phyloP scores from a whole-genome alignment of 2,113 vertebrate genomes.

The Willisornis vidua region DNA sequence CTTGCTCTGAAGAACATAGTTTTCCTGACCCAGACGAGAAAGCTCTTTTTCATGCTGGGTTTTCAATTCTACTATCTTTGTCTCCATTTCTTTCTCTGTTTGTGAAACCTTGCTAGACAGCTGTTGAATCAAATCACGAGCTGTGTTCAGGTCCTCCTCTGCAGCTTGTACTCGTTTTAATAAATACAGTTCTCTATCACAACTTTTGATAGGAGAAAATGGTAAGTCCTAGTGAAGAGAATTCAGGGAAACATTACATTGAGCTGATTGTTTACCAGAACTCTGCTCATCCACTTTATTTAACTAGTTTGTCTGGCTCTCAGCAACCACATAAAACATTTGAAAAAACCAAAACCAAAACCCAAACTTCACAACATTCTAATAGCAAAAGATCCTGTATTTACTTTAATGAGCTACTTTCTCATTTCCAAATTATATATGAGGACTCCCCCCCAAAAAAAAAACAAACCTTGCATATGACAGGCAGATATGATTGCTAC shows the following conservation, averaged over 20 bases:
- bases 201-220: conserved; percentile 24
- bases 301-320: background rate
- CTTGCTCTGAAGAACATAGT: conserved; percentile 88
- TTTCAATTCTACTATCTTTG: conserved; percentile 72
- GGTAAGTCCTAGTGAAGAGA: conserved; percentile 54
- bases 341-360: background rate
- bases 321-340: background rate
- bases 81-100: conserved; percentile 76
- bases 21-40: conserved; percentile 82
- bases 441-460: background rate
- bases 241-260: background rate
- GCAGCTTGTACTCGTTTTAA: conserved; percentile 71
- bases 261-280: background rate
- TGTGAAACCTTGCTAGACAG: conserved; percentile 75
- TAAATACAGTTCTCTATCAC: conserved; percentile 71
- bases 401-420: background rate
- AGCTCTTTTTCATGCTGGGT: conserved; percentile 77
- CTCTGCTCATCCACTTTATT: background rate
- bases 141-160: conserved; percentile 72
- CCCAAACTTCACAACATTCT: background rate
- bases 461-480: background rate
- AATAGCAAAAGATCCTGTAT: background rate
- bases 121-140: conserved; percentile 67
- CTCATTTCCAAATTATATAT: background rate
- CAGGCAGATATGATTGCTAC: background rate